Evolutionary conservation across 2,888 invertebrate species (phyloP).

Genomic region (Dasysyrphus tricinctus): DNA sequence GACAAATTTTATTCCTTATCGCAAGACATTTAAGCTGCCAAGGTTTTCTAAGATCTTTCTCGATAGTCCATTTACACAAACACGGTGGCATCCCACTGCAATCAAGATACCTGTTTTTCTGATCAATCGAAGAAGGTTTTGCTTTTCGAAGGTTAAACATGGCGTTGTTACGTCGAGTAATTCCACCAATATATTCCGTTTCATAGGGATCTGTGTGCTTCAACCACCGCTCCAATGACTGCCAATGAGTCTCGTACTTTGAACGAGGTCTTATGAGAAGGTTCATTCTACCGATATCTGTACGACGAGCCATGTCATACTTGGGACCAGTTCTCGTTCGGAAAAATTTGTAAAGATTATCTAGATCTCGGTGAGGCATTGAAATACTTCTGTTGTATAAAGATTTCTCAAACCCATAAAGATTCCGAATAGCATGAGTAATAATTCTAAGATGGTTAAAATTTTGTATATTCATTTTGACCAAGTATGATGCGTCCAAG

Average conservation of each 20-base stretch:
- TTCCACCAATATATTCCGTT: conserved; percentile 78
- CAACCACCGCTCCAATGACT: conserved; percentile 80
- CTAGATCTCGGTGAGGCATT: conserved; percentile 83
- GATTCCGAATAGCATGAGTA: conserved; percentile 81
- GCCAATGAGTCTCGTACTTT: conserved; percentile 84
- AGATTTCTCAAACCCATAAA: conserved; percentile 84
- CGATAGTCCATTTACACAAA: conserved; percentile 77
- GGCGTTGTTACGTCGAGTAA: conserved; percentile 14
- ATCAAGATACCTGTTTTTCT: not conserved
- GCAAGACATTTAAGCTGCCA: conserved; percentile 56
- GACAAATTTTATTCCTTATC: not conserved
- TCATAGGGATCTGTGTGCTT: conserved; percentile 69
- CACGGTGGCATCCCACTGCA: conserved; percentile 78
- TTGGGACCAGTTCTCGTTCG: conserved; percentile 84
- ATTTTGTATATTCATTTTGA: conserved; percentile 84
- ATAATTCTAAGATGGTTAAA: conserved; percentile 84
- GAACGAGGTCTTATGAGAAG: conserved; percentile 84
- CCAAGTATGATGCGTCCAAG: conserved; percentile 84
- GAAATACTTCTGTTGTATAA: conserved; percentile 83
- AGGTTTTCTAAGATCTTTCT: conserved; percentile 56
- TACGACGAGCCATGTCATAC: conserved; percentile 84
- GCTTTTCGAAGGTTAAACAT: conserved; percentile 9
- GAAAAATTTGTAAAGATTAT: conserved; percentile 85
- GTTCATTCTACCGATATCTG: conserved; percentile 85
- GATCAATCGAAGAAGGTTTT: not conserved